Conservation (phyloP, 1,140 invertebrate species). For the Globodera ellingtonae region DNA sequence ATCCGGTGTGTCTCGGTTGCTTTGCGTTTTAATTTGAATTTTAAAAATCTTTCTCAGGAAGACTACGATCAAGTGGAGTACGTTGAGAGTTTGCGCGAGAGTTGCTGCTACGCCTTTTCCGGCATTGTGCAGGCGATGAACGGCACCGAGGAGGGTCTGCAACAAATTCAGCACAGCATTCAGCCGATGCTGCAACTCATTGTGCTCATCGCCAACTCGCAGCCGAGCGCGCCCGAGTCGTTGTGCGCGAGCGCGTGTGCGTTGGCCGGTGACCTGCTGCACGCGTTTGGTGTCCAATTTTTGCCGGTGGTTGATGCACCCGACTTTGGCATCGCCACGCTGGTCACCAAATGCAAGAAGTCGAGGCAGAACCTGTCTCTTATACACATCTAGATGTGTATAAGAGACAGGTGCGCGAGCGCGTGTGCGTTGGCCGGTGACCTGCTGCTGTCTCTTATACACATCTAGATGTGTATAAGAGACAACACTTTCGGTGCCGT, state of each 20-base stretch:
- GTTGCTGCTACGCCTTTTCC: constrained; percentile 57
- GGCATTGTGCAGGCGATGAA: constrained; percentile 58
- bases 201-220: constrained; percentile 33
- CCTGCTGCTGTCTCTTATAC: too few species aligned
- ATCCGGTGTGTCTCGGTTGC: constrained; percentile 47
- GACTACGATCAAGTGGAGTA: constrained; percentile 62
- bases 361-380: constrained; percentile 40
- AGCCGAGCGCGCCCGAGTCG: constrained; percentile 37
- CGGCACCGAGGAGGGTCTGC: constrained; percentile 18
- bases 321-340: constrained; percentile 19
- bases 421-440: too few species aligned
- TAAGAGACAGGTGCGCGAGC: too few species aligned
- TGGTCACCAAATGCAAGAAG: constrained; percentile 18
- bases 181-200: constrained; percentile 42
- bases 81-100: constrained; percentile 56
- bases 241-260: constrained; percentile 35
- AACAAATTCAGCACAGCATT: constrained; percentile 32
- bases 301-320: constrained; percentile 31
- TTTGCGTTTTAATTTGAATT: constrained; percentile 4
- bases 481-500: too few species aligned
- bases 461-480: too few species aligned
- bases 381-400: too few species aligned
- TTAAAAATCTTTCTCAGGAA: constrained; percentile 48
- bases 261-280: constrained; percentile 46
- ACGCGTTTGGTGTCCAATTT: constrained; percentile 46